Evolutionary conservation across 1,140 invertebrate species (phyloP).

Genomic region (Drosophila mauritiana): DNA sequence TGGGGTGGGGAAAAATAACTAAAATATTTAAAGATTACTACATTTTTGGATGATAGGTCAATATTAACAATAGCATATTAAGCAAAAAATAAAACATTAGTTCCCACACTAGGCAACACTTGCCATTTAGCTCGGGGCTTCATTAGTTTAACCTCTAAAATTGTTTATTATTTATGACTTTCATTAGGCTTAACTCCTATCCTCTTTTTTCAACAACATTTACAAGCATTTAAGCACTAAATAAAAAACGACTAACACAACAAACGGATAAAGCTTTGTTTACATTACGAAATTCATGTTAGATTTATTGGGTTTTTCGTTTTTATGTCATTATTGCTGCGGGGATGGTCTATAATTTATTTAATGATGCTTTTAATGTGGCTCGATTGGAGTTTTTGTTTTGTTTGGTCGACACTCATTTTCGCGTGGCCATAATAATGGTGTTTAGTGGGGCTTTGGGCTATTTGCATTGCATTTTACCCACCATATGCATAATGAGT

Average conservation of each 20-base stretch:
- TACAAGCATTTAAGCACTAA: constrained; percentile 33
- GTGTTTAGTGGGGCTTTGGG: constrained; percentile 49
- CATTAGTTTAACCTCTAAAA: constrained; percentile 39
- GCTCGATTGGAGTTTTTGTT: constrained; percentile 46
- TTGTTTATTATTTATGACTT: constrained; percentile 52
- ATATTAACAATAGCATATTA: background rate
- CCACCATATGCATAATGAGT: constrained; percentile 61
- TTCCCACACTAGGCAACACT: constrained; percentile 17
- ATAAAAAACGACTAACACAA: constrained; percentile 43
- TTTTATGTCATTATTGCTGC: constrained; percentile 26
- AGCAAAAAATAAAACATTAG: background rate
- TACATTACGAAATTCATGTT: constrained; percentile 52
- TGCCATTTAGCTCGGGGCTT: constrained; percentile 19
- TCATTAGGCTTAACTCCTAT: constrained; percentile 36
- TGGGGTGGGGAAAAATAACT: background rate
- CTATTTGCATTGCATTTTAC: constrained; percentile 42
- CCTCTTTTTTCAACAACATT: constrained; percentile 8
- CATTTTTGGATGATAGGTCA: background rate
- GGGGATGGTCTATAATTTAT: constrained; percentile 63
- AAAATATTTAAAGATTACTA: background rate
- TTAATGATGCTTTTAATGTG: constrained; percentile 72
- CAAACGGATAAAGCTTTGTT: constrained; percentile 51
- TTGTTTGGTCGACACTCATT: constrained; percentile 11
- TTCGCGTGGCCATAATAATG: constrained; percentile 39
- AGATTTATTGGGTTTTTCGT: constrained; percentile 44